Conservation (phyloP, 1,140 invertebrate genomes). For the Palaemon carinicauda region DNA sequence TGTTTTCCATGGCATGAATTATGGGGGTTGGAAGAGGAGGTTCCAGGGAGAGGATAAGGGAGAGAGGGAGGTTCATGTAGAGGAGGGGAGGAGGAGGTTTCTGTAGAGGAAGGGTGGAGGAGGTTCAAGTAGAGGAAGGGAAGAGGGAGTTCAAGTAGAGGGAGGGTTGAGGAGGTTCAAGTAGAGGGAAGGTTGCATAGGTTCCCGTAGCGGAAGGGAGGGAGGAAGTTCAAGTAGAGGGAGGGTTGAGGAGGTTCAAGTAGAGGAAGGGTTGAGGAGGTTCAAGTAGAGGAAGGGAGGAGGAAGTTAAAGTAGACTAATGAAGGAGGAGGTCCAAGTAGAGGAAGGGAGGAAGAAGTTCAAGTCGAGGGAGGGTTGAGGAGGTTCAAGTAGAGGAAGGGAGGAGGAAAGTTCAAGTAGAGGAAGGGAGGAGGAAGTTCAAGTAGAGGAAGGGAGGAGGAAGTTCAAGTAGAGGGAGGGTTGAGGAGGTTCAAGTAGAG, state of each 20-base stretch:
- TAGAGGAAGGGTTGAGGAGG: neutral
- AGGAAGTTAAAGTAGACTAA: neutral
- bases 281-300: neutral
- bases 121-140: neutral
- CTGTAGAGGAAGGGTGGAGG: neutral
- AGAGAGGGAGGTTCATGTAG: too few species aligned
- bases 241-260: neutral
- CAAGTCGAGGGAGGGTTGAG: too few species aligned
- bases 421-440: neutral
- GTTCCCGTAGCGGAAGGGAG: too few species aligned
- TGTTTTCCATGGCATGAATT: neutral
- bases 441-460: neutral
- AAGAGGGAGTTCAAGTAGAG: neutral
- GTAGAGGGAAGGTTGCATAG: too few species aligned
- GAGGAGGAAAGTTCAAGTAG: neutral
- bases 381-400: neutral
- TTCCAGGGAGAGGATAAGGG: neutral
- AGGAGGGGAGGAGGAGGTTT: neutral
- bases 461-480: neutral
- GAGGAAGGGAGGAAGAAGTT: neutral
- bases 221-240: too few species aligned
- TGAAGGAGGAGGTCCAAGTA: too few species aligned
- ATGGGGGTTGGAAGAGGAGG: neutral
- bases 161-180: neutral
- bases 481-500: neutral